These are phyloP conservation scores for Monopis laevigella DNA, from an alignment of 2,888 invertebrate species.

Conservation along the genomic window DNA sequence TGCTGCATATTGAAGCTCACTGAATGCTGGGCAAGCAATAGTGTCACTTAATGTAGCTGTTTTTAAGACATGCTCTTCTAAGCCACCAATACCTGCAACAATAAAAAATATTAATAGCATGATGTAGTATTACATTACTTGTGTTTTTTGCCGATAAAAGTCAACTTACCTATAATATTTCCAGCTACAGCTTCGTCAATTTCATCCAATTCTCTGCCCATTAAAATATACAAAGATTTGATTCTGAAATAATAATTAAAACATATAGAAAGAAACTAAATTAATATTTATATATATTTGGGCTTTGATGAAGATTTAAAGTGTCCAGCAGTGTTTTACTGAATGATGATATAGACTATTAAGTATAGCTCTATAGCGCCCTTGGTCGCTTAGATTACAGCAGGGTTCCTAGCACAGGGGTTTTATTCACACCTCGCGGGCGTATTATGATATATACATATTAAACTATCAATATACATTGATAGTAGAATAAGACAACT, in stretches of 20 bases:
- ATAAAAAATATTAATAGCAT: not conserved
- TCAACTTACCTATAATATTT: constrained; percentile 78
- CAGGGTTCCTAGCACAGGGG: too few relatives aligned
- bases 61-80: constrained; percentile 86
- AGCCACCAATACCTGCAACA: constrained; percentile 78
- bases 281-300: not conserved
- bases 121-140: not conserved
- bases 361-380: too few relatives aligned
- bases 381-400: too few relatives aligned
- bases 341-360: too few relatives aligned
- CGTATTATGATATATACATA: too few relatives aligned
- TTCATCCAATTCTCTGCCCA: constrained; percentile 90
- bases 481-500: too few relatives aligned
- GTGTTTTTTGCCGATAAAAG: not conserved
- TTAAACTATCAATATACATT: too few relatives aligned
- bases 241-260: constrained; percentile 53
- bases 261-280: not conserved
- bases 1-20: constrained; percentile 78
- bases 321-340: too few relatives aligned
- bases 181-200: constrained; percentile 87
- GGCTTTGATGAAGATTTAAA: too few relatives aligned
- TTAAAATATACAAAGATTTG: constrained; percentile 84
- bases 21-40: constrained; percentile 86
- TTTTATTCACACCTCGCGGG: too few relatives aligned
- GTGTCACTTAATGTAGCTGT: constrained; percentile 89